Conservation (phyloP, 2,797 vertebrate species). For the Gobio occitaniae region DNA sequence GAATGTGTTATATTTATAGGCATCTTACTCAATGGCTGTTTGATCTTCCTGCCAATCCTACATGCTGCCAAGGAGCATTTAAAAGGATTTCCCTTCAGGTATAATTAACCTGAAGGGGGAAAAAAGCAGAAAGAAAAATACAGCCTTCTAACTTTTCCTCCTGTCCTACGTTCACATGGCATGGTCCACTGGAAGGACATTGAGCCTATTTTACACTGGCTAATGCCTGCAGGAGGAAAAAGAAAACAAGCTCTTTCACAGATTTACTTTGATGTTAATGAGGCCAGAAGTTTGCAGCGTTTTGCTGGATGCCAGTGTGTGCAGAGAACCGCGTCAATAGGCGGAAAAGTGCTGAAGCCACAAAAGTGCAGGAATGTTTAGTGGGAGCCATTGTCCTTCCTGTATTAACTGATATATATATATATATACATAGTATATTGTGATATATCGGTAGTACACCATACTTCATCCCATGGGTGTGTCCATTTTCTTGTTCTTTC, state of each 20-base stretch:
- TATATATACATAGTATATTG: neutral
- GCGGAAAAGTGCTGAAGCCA: constrained; percentile 69
- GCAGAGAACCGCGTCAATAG: constrained; percentile 63
- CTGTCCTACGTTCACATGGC: constrained; percentile 68
- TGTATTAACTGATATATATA: neutral
- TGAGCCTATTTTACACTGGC: constrained; percentile 49
- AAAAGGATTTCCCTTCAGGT: constrained; percentile 85
- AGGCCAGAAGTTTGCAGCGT: constrained; percentile 61
- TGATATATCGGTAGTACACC: neutral
- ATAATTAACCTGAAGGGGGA: constrained; percentile 70
- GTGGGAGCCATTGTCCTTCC: constrained; percentile 16
- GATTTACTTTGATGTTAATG: constrained; percentile 78
- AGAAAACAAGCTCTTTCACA: constrained; percentile 79
- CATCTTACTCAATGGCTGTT: constrained; percentile 75
- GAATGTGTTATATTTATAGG: constrained; percentile 83
- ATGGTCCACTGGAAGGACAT: constrained; percentile 56
- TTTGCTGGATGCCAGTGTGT: constrained; percentile 57
- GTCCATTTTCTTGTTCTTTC: constrained; percentile 61
- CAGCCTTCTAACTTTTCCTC: constrained; percentile 54
- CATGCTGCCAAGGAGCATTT: constrained; percentile 77
- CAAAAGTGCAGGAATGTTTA: constrained; percentile 49
- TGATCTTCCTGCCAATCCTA: constrained; percentile 78
- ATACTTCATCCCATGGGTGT: constrained; percentile 61
- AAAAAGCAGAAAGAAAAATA: constrained; percentile 54
- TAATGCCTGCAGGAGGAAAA: constrained; percentile 61